phyloP scores from a whole-genome alignment of 1,140 invertebrate genomes.

The Stegodyphus mimosarum region DNA sequence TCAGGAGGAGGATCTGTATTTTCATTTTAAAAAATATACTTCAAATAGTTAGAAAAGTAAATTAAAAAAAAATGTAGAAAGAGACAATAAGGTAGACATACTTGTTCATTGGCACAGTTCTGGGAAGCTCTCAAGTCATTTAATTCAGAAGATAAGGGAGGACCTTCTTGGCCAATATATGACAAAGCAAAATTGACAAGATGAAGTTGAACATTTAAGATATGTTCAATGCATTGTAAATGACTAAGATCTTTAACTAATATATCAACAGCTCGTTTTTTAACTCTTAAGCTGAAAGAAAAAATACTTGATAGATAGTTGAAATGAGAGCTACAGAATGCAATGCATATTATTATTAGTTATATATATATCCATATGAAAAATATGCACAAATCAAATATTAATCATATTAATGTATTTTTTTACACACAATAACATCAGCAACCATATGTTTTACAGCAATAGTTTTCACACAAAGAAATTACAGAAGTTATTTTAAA shows the following conservation, averaged over 20 bases:
- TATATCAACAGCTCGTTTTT: constrained; percentile 66
- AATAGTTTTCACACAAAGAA: no score
- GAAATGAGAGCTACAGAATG: neutral
- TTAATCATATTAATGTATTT: no score
- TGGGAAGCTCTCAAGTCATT: constrained; percentile 9
- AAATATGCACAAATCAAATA: no score
- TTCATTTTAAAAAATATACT: neutral
- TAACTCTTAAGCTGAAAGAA: constrained; percentile 64
- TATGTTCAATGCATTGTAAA: constrained; percentile 82
- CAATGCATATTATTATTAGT: neutral
- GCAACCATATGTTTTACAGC: no score
- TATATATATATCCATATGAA: neutral
- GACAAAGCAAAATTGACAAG: constrained; percentile 83
- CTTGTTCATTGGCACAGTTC: constrained; percentile 33
- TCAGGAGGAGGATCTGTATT: no score
- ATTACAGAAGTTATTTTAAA: no score
- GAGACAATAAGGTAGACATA: neutral
- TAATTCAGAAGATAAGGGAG: constrained; percentile 78
- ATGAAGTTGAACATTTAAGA: constrained; percentile 81
- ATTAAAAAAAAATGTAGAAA: neutral
- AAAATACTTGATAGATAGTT: neutral
- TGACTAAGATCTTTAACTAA: constrained; percentile 73
- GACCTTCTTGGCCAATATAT: constrained; percentile 85
- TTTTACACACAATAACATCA: no score
- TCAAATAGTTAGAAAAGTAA: neutral